phyloP scores from a whole-genome alignment of 2,113 vertebrate species.

The Sakesphorus luctuosus region DNA sequence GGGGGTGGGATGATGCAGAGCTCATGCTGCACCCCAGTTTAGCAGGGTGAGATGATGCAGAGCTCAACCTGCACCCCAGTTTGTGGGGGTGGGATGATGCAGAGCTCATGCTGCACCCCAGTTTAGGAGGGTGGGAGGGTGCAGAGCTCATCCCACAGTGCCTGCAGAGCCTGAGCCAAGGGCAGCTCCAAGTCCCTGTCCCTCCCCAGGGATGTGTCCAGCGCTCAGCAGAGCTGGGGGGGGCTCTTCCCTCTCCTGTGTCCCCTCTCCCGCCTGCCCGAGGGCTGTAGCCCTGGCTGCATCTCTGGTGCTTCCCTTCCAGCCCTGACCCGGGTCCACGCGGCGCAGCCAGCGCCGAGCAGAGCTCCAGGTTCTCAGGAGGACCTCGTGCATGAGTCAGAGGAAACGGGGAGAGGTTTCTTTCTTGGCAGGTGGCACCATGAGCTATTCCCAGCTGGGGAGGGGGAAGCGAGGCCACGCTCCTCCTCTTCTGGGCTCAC shows the following conservation, averaged over 20 bases:
- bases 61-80: too few relatives aligned
- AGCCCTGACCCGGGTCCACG: background rate
- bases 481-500: constrained; percentile 11
- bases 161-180: background rate
- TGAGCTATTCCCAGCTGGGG: background rate
- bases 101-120: too few relatives aligned
- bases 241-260: too few relatives aligned
- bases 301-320: background rate
- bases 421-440: constrained; percentile 50
- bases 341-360: background rate
- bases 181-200: background rate
- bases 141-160: background rate
- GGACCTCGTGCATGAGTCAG: background rate
- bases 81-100: too few relatives aligned
- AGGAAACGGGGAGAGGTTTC: constrained; percentile 19
- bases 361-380: constrained; percentile 50
- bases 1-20: too few relatives aligned
- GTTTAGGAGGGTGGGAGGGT: too few relatives aligned
- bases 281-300: background rate
- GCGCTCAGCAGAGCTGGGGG: fast-evolving
- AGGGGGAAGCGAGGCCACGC: background rate
- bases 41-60: too few relatives aligned
- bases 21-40: too few relatives aligned
- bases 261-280: background rate
- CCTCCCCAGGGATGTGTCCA: background rate